phyloP scores from a whole-genome alignment of 1,140 invertebrate genomes.

The Sminthurinus signatus region DNA sequence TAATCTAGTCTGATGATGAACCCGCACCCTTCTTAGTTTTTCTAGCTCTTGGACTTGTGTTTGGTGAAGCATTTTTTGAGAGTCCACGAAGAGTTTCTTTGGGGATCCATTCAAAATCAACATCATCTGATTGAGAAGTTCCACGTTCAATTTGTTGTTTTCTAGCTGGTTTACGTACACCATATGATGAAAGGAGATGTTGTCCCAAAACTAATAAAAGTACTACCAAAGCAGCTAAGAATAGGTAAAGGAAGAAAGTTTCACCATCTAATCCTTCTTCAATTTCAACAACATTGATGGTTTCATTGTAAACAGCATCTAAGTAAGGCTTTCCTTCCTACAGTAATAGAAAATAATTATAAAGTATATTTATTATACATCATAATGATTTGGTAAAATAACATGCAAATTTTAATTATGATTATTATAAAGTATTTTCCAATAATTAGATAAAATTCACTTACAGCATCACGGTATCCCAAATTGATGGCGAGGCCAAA shows the following conservation, averaged over 20 bases:
- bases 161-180: conserved; percentile 57
- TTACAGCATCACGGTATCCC: conserved; percentile 80
- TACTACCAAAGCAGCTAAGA: conserved; percentile 81
- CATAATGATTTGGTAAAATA: too few relatives aligned
- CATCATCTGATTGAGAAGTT: conserved; percentile 77
- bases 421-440: background rate
- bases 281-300: conserved; percentile 91
- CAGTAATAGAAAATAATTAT: conserved; percentile 28
- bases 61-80: conserved; percentile 48
- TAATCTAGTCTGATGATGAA: conserved; percentile 10
- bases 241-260: conserved; percentile 95
- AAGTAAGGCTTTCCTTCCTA: conserved; percentile 64
- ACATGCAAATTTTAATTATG: background rate
- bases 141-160: conserved; percentile 47
- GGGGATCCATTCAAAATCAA: conserved; percentile 98
- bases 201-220: conserved; percentile 82
- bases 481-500: conserved; percentile 92
- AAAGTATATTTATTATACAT: too few relatives aligned
- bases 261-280: conserved; percentile 96
- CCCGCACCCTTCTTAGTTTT: conserved; percentile 15
- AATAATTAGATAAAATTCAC: conserved; percentile 35
- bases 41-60: conserved; percentile 24
- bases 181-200: conserved; percentile 70
- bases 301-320: conserved; percentile 97
- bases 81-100: conserved; percentile 70